Conservation (phyloP, 2,888 invertebrate genomes). For the Sipha maydis region DNA sequence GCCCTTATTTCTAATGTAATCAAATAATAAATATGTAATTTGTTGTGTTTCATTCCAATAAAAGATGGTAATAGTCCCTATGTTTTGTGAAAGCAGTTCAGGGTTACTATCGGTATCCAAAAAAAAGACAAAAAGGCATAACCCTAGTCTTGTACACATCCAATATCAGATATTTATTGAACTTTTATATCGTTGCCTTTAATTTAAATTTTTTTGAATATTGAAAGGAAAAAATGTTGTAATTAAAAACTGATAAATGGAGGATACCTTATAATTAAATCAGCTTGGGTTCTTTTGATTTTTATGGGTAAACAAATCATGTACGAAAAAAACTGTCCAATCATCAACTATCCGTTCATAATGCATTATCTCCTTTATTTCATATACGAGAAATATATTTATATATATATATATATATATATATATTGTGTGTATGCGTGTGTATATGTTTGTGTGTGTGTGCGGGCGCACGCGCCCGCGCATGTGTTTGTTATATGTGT, state of each 20-base stretch:
- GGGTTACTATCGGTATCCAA: no score
- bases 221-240: slow-evolving; percentile 32
- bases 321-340: slow-evolving; percentile 18
- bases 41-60: no score
- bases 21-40: no score
- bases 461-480: background rate
- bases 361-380: slow-evolving; percentile 7
- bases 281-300: background rate
- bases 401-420: no score
- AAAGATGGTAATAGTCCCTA: no score
- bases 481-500: background rate
- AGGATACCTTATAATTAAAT: slow-evolving; percentile 22
- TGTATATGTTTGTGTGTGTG: background rate
- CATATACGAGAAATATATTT: background rate
- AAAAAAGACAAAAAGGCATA: no score
- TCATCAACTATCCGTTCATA: slow-evolving; percentile 37
- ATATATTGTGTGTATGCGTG: no score
- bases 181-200: background rate
- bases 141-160: no score
- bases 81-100: no score
- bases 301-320: slow-evolving; percentile 2
- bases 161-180: background rate
- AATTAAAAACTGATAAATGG: slow-evolving; percentile 32
- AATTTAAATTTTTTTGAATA: slow-evolving; percentile 11
- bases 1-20: no score